A percentile compares a stretch with the other conserved stretches of the same genome.
phyloP scores from a whole-genome alignment of 1,140 invertebrate species.

The Ruditapes philippinarum region DNA sequence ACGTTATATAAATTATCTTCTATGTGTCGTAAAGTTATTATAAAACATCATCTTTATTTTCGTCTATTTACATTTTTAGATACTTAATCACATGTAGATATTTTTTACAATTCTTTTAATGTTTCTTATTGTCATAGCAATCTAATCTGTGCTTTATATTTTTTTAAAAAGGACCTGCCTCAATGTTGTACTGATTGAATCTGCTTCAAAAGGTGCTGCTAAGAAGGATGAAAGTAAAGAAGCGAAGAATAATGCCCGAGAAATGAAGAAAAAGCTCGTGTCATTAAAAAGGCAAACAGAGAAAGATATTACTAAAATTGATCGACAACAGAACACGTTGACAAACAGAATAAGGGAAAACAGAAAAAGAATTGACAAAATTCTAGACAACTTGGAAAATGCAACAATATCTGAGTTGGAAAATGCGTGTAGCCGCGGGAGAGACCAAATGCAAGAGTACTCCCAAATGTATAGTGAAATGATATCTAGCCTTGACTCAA shows the following conservation, averaged over 20 bases:
- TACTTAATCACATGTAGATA: too few species aligned
- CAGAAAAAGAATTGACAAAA: constrained; percentile 28
- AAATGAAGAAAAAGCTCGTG: constrained; percentile 12
- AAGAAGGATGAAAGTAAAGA: constrained; percentile 29
- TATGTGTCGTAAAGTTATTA: too few species aligned
- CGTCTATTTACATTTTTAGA: too few species aligned
- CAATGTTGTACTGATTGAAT: constrained; percentile 14
- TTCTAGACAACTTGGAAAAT: constrained; percentile 46
- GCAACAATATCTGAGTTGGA: constrained; percentile 45
- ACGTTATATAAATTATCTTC: too few species aligned
- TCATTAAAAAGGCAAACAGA: background rate
- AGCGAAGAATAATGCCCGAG: background rate
- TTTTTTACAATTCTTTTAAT: too few species aligned
- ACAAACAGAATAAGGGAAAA: constrained; percentile 27
- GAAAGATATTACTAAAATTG: constrained; percentile 10
- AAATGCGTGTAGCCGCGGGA: background rate
- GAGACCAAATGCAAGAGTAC: constrained; percentile 23
- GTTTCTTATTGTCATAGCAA: too few species aligned
- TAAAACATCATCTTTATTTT: too few species aligned
- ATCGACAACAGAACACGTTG: constrained; percentile 24
- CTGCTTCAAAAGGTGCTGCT: constrained; percentile 25
- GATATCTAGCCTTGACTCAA: background rate
- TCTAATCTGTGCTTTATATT: too few species aligned
- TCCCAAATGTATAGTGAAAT: constrained; percentile 12
- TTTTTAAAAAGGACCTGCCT: constrained; percentile 33